A percentile compares a stretch with the other conserved stretches of the same genome.
Conservation (phyloP, 2,797 vertebrate genomes). For the Eospalax fontanierii region DNA sequence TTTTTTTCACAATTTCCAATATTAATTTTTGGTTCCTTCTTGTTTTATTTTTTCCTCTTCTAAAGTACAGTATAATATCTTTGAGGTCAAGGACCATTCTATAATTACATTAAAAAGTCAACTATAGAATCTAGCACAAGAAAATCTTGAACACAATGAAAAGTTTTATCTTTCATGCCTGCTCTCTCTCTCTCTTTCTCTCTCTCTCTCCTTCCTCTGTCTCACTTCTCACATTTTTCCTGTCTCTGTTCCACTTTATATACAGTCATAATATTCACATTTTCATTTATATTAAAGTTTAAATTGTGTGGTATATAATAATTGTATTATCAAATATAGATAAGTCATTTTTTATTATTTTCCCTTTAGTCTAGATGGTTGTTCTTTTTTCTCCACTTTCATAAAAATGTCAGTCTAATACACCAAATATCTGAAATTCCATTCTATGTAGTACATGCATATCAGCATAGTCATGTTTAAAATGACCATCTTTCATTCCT, state of each 20-base stretch:
- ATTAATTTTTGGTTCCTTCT: not conserved
- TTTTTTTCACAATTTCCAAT: not conserved
- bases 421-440: not conserved
- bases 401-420: not conserved
- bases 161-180: not conserved
- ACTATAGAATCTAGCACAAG: not conserved
- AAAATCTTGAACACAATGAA: not conserved
- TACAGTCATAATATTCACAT: rapidly evolving
- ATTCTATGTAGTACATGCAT: not conserved
- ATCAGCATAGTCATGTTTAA: not conserved
- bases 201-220: not conserved
- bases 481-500: not conserved
- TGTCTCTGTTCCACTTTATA: not conserved
- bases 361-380: not conserved
- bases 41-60: not conserved
- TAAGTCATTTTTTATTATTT: not conserved
- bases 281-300: not conserved
- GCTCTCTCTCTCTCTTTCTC: not conserved
- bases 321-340: not conserved
- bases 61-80: not conserved
- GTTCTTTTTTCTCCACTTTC: not conserved
- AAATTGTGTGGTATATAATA: not conserved
- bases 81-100: not conserved
- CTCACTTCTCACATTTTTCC: not conserved
- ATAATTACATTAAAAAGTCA: not conserved